Base-by-base conservation (phyloP, 2,888 invertebrate species). In the Drosophila ustulata region DNA sequence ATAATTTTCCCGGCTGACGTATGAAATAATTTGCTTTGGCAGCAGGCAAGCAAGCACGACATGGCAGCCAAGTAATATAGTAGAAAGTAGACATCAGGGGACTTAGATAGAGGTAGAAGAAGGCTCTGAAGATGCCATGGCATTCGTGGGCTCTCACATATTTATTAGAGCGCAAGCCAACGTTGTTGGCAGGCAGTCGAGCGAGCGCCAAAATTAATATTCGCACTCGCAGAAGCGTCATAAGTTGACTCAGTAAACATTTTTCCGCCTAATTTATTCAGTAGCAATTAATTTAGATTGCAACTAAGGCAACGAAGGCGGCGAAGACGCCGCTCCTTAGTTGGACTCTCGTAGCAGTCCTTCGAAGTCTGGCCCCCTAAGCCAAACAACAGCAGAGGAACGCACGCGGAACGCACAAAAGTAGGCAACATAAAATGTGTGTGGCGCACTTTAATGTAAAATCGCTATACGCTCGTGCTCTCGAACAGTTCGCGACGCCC, bases 231-330 rank as follows among this genome's bases (percentile, higher is more conserved):
- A 79, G 67, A 66, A 82, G 85, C 85, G 77, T 88, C 88, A 88
- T 79, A 83, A 88, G 83, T 85, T 85, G 82, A 79, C 80, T 77
- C 63, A 72, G 80, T 79, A 85, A 83, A 88, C 83, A 84, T 84
- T 84, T 82, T 84, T 84, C 86, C 86, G 88, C 83, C 80, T 84
- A 84, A 84, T 84, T 84, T 88, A 84, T 84, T 84, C 88, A 82
- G 80, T 75, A 84, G 83, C 83, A 84, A 84, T 84, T 84, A 88
- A 84, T 84, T 84, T 88, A 85, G 86, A 88, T 84, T 80, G 88
- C 86, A 84, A 85, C 86, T 78, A 71, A 80, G 88, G 86, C 88
- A 86, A 78, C 68, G 58, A 43, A 18, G 18, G 18, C 18, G 18
- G 18, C 34, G 25, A 23, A 45, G 45, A n/a, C 23, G n/a, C 30